Evolutionary conservation across 1,140 invertebrate species (phyloP), one percentile per base, ranked within the genome.

Genomic region (Melitaea cinxia): DNA sequence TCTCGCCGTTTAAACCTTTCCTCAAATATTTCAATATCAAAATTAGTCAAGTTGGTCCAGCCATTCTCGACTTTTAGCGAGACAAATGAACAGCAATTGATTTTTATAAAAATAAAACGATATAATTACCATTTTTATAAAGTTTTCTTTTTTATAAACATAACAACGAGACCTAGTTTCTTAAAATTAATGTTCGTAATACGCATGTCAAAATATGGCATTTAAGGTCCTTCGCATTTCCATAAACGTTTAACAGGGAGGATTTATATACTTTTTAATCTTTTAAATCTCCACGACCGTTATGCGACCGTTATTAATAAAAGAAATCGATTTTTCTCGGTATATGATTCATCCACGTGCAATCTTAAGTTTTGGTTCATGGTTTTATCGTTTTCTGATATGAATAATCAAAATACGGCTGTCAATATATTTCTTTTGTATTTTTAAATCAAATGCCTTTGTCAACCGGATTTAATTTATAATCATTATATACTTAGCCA

Each of bases 271-370:
- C 10, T n/a, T 26, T 24, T 56, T 56, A 56, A 56, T 57, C 37
- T 47, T 56, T 35, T 39, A 57, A 57, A 57, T 57, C 54, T 26
- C 10, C 37, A 5, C 9, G 9, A 45, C 54, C 54, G 54, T 57
- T 57, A 57, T 39, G 23, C 33, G 23, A 28, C 10, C 15, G 54
- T 57, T 28, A 57, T 57, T 42, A 57, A 57, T 57, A 26, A 28
- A 28, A 57, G 37, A 57, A 28, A 57, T 28, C 39, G 12, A 57
- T 57, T 57, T 37, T 57, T 42, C 37, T 42, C 37, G 23, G 54
- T 42, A 57, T 21, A 45, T 56, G 35, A 57, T 26, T 57, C 54
- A 57, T 37, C 42, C 12, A 4, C 39, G 12, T 19, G 21, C 37
- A 45, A 42, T 10, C 3, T 45, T 28, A 26, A 7, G 9, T 42